Evolutionary conservation across 2,888 invertebrate genomes (phyloP), one percentile per base, ranked within the genome.

Genomic region (Tipula lateralis): DNA sequence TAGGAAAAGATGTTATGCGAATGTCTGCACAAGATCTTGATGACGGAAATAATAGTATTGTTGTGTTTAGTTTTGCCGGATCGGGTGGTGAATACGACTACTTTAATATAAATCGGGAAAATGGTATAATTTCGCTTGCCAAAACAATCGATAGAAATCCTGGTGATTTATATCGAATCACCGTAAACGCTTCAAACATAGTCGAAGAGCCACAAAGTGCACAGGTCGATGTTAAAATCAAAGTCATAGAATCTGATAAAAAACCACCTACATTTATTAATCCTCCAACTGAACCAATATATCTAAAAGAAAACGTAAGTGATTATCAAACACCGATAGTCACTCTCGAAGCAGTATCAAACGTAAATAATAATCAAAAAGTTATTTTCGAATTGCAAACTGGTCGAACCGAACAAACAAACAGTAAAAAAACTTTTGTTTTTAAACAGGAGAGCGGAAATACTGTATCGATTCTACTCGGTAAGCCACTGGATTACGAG

Each of bases 1-100:
- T 89, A 86, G 89, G 90, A 86, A 88, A 88, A 85, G 95, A 95
- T 88, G 96, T 97, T 86, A 96, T 96, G 95, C 92, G 96, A 89
- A 95, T 97, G 89, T 96, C 97, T 85, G 97, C 97, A 16, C 97
- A 96, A 34, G 97, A 97, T 89, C 94, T 96, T 87, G 98, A 98
- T 88, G 96, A 97, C 88, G 96, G 97, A 13, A 94, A 95, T 88
- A 99, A 99, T 91, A 96, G 97, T 85, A 93, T 94, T 87, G 93
- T 98, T 12, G 92, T 93, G 86, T 98, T 97, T 87, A 89, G 89
- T 87, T 88, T 89, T 34, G 88, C 90, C 83, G 87, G 90, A 83
- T 66, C 66, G 9, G 91, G 91, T 36, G 91, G 91, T 84, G 91
- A 92, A 87, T 89, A 90, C 86, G 92, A 93, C 9, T 96, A 95